These are phyloP conservation scores for Clarias laeviceps DNA, from an alignment of 2,797 vertebrate genomes.

Conservation along the genomic window DNA sequence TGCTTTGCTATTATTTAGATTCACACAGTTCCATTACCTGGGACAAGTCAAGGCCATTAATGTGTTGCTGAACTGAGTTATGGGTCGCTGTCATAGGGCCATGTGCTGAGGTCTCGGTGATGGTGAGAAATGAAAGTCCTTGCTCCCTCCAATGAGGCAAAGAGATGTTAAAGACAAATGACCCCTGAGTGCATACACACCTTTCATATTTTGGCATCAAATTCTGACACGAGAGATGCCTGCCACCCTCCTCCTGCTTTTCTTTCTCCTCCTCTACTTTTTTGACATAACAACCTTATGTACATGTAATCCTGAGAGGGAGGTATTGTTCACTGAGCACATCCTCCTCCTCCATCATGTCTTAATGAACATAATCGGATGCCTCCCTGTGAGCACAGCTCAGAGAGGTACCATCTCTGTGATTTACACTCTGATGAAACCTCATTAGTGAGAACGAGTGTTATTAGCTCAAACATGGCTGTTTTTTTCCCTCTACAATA, in stretches of 20 bases:
- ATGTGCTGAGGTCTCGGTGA: conserved; percentile 71
- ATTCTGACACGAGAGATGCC: conserved; percentile 47
- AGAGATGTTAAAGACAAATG: conserved; percentile 72
- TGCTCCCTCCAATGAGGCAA: conserved; percentile 74
- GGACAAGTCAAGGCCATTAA: conserved; percentile 1
- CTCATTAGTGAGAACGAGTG: conserved; percentile 50
- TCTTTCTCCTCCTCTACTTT: neutral
- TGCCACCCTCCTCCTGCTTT: conserved; percentile 22
- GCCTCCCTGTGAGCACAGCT: conserved; percentile 61
- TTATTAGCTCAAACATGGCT: conserved; percentile 37
- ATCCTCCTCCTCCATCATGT: conserved; percentile 38
- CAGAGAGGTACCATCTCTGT: conserved; percentile 44
- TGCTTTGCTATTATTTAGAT: conserved; percentile 1
- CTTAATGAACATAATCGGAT: conserved; percentile 67
- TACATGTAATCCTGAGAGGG: conserved; percentile 36
- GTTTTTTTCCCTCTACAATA: neutral
- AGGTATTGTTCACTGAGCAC: conserved; percentile 48
- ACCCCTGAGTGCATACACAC: conserved; percentile 69
- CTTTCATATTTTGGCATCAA: conserved; percentile 74
- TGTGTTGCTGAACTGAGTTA: conserved; percentile 37
- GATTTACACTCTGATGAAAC: conserved; percentile 56
- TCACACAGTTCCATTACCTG: neutral
- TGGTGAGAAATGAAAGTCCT: conserved; percentile 74
- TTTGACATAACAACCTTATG: conserved; percentile 34
- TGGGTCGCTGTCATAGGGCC: conserved; percentile 72